Conservation (phyloP, 1,140 invertebrate species). For the Cotesia glomerata region DNA sequence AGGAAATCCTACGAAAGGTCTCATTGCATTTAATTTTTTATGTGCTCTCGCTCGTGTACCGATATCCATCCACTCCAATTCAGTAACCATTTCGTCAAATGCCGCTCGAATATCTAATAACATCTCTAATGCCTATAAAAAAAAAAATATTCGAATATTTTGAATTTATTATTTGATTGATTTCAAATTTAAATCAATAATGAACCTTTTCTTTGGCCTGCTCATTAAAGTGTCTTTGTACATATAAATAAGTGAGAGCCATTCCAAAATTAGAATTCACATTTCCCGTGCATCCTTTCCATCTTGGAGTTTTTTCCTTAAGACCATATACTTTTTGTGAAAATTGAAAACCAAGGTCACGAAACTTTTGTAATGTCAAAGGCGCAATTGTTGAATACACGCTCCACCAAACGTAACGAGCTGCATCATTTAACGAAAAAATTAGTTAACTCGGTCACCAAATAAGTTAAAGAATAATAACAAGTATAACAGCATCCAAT, state of each 20-base stretch:
- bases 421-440: slow-evolving; percentile 54
- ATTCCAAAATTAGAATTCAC: slow-evolving; percentile 81
- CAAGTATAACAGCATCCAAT: not conserved
- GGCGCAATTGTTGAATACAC: slow-evolving; percentile 71
- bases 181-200: not conserved
- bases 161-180: not conserved
- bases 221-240: slow-evolving; percentile 74
- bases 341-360: slow-evolving; percentile 69
- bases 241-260: slow-evolving; percentile 79
- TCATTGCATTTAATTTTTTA: slow-evolving; percentile 70
- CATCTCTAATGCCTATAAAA: slow-evolving; percentile 73
- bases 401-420: slow-evolving; percentile 72
- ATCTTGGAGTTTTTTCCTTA: slow-evolving; percentile 69
- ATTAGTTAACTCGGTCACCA: not conserved
- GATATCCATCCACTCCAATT: slow-evolving; percentile 81
- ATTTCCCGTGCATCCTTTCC: slow-evolving; percentile 77
- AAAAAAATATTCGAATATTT: not conserved
- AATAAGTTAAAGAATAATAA: not conserved
- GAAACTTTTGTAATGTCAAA: slow-evolving; percentile 67
- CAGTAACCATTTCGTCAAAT: slow-evolving; percentile 73
- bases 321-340: slow-evolving; percentile 69
- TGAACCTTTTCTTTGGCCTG: slow-evolving; percentile 71
- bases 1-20: slow-evolving; percentile 75
- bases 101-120: slow-evolving; percentile 74
- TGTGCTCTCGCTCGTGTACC: slow-evolving; percentile 70